A percentile compares a stretch with the other conserved stretches of the same genome.
These are phyloP conservation scores for Regulus satrapa DNA, from an alignment of 2,113 vertebrate species.

Conservation along the genomic window DNA sequence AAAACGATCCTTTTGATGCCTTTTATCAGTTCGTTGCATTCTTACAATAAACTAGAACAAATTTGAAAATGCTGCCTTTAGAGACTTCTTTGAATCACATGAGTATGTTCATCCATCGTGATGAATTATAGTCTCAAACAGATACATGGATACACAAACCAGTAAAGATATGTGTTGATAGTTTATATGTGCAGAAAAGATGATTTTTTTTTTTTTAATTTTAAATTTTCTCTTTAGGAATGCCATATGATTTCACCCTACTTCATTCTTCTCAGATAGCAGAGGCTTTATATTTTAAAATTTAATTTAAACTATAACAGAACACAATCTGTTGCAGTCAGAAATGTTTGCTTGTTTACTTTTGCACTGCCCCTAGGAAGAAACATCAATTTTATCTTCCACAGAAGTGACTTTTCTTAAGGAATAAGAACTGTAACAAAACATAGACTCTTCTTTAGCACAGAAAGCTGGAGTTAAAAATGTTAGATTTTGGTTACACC, in stretches of 20 bases:
- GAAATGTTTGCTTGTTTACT: neutral
- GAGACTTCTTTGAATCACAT: neutral
- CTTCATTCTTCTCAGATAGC: neutral
- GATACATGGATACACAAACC: neutral
- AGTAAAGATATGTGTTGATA: neutral
- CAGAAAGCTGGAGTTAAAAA: neutral
- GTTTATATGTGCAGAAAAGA: neutral
- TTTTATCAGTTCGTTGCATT: neutral
- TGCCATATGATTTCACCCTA: neutral
- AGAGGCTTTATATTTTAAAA: neutral
- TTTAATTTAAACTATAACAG: neutral
- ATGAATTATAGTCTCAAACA: neutral
- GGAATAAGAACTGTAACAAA: neutral
- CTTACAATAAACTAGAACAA: neutral
- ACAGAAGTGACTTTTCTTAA: neutral
- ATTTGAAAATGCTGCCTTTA: neutral
- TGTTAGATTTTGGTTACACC: neutral
- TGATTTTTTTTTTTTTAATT: neutral
- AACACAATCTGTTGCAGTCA: neutral
- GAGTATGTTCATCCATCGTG: neutral
- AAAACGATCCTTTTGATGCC: neutral
- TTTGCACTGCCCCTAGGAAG: neutral
- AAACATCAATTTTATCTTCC: neutral
- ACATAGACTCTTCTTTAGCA: neutral
- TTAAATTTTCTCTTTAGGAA: neutral